Evolutionary conservation across 2,797 vertebrate genomes (phyloP), one percentile per base, ranked within the genome.

Genomic region (Urophycis tenuis): DNA sequence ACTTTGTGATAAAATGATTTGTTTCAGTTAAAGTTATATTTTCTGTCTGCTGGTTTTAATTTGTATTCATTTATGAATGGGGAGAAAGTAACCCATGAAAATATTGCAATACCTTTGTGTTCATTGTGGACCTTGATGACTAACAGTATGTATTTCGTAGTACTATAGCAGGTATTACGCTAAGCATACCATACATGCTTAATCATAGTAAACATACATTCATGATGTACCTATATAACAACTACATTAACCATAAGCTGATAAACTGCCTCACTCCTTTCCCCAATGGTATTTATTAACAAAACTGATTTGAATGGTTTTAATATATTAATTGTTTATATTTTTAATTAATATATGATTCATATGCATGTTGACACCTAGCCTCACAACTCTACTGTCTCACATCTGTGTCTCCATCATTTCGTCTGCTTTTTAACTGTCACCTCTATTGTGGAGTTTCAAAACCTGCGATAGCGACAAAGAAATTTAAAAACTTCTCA

Each of bases 1-100:
- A 93, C 89, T 83, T 83, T 93, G 88, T n/a, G 93, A 94, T 87
- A 93, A 93, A 94, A 89, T 94, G 53, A 60, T 9, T 60, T 60
- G 17, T 60, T 60, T 60, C 45, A 19, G 12, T 19, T 49, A 49
- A 49, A 7, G 45, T 5, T 49, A 15, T 7, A 22, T 49, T 60
- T 60, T 60, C 22, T 60, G 22, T 60, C 19, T 22, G 53, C 7
- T 7, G 22, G 53, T 60, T 60, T 9, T 2, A 60, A 2, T 60
- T n/a, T 60, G n/a, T 60, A 25, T 60, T 60, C 25, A 5, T 15
- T 45, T 45, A 8, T 45, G 10, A 6, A 45, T 4, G 2, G 1
- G 41, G 41, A 45, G 17, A 45, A 15, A 2, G 3, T 45, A 60
- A n/a, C 53, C 53, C 53, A 60, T 60, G 22, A 60, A 60, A 60